Conservation (phyloP, 2,888 invertebrate species). For the Heliothis peltigera region DNA sequence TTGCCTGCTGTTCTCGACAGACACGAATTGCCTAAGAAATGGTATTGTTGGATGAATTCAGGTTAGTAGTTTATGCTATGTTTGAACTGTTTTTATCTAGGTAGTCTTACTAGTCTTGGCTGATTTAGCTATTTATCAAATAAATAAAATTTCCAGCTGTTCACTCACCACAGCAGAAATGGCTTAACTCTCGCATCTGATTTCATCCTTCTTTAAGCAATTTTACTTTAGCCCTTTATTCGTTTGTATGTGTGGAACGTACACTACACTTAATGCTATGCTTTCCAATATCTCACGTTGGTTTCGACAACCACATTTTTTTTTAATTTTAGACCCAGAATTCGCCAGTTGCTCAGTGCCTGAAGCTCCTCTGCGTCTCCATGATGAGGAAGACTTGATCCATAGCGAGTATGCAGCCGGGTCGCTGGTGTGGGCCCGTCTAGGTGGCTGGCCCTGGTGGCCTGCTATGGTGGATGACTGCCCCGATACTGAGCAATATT, state of each 20-base stretch:
- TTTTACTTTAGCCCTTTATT: too few relatives aligned
- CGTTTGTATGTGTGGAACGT: too few relatives aligned
- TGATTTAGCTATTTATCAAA: neutral
- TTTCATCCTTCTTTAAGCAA: too few relatives aligned
- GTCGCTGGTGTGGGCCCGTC: constrained; percentile 91
- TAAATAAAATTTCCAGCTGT: too few relatives aligned
- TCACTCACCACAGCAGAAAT: too few relatives aligned
- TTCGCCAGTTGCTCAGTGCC: constrained; percentile 87
- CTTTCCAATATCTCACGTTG: too few relatives aligned
- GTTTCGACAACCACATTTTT: too few relatives aligned
- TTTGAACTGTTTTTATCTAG: too few relatives aligned
- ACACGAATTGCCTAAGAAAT: constrained; percentile 89
- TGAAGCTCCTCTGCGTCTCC: constrained; percentile 81
- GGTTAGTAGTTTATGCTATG: constrained; percentile 72
- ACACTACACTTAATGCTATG: too few relatives aligned
- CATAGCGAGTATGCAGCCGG: constrained; percentile 91
- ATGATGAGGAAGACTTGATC: constrained; percentile 88
- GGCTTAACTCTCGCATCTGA: too few relatives aligned
- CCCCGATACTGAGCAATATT: constrained; percentile 90
- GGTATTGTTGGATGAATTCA: constrained; percentile 91
- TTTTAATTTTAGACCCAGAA: constrained; percentile 73
- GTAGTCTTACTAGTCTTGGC: neutral
- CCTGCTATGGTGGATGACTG: constrained; percentile 93
- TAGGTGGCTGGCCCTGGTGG: constrained; percentile 92
- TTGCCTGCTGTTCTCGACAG: constrained; percentile 89